A percentile compares a stretch with the other conserved stretches of the same genome.
Conservation (phyloP, 2,113 vertebrate genomes). For the Charina bottae region DNA sequence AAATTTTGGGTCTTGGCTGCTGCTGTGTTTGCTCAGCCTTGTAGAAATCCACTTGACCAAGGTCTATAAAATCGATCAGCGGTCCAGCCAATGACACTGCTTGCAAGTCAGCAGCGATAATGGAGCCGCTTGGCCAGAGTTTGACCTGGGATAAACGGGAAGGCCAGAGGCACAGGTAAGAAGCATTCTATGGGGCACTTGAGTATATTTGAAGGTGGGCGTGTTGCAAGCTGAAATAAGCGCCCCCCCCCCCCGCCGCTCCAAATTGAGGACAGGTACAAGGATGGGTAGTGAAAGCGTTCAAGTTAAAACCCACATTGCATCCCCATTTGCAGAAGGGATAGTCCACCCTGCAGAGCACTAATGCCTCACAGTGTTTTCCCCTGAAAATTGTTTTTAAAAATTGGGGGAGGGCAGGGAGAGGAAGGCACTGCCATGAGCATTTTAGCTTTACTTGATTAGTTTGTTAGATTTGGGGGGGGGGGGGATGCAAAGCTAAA, state of each 20-base stretch:
- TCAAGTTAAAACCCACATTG: not conserved
- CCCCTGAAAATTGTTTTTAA: not conserved
- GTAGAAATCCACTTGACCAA: constrained; percentile 57
- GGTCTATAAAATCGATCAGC: constrained; percentile 1
- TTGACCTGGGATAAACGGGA: constrained; percentile 23
- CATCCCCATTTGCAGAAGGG: not conserved
- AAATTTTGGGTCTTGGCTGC: not conserved
- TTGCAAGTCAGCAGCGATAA: not conserved
- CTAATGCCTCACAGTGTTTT: not conserved
- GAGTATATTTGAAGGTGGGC: not conserved
- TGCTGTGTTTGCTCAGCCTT: constrained; percentile 52
- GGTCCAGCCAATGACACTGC: constrained; percentile 5
- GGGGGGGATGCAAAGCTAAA: not conserved
- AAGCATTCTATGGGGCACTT: accelerated
- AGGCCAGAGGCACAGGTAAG: constrained; percentile 23
- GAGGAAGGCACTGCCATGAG: not conserved
- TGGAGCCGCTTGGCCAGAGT: constrained; percentile 40
- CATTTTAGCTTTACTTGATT: not conserved
- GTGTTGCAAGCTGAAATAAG: not conserved
- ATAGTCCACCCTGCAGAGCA: too few species aligned
- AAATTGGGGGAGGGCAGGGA: not conserved
- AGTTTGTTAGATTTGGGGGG: not conserved
- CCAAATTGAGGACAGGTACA: accelerated
- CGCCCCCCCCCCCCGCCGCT: too few species aligned
- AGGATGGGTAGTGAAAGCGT: not conserved